These are phyloP conservation scores for Diplazon laetatorius DNA, from an alignment of 2,888 invertebrate species.

Conservation along the genomic window DNA sequence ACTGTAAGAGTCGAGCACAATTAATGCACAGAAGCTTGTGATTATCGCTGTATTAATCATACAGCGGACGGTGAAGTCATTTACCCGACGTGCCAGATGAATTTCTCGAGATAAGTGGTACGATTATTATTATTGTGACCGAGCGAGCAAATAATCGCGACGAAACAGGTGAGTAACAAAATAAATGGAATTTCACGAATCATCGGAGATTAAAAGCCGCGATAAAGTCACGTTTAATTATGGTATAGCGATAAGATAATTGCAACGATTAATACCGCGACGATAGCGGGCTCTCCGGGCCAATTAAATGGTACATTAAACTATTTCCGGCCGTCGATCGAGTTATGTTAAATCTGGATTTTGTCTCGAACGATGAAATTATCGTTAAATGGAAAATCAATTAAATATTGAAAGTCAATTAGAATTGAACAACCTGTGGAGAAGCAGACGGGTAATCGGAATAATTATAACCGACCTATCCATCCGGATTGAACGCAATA, in stretches of 20 bases:
- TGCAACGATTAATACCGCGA: not conserved
- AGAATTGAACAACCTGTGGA: not conserved
- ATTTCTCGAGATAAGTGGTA: slow-evolving; percentile 28
- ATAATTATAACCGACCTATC: not conserved
- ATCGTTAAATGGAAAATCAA: not conserved
- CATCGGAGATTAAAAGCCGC: not conserved
- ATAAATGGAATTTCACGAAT: slow-evolving; percentile 5
- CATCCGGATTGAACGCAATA: not conserved
- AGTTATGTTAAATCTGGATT: not conserved
- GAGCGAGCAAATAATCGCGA: slow-evolving; percentile 15
- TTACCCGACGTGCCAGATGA: slow-evolving; percentile 28
- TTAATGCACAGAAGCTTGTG: slow-evolving; percentile 20
- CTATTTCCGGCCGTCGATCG: not conserved
- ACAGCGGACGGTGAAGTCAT: slow-evolving; percentile 22
- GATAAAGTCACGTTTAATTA: slow-evolving; percentile 2
- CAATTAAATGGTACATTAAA: not conserved
- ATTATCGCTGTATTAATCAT: slow-evolving; percentile 28
- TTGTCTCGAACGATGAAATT: not conserved
- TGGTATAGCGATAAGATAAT: not conserved
- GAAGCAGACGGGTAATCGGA: not conserved
- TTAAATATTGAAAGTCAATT: not conserved
- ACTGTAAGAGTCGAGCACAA: slow-evolving; percentile 18
- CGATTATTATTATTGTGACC: slow-evolving; percentile 11
- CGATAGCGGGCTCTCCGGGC: not conserved
- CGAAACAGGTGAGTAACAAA: slow-evolving; percentile 29